Evolutionary conservation across 1,140 invertebrate species (phyloP), one percentile per base, ranked within the genome.

Genomic region (Euwallacea fornicatus): DNA sequence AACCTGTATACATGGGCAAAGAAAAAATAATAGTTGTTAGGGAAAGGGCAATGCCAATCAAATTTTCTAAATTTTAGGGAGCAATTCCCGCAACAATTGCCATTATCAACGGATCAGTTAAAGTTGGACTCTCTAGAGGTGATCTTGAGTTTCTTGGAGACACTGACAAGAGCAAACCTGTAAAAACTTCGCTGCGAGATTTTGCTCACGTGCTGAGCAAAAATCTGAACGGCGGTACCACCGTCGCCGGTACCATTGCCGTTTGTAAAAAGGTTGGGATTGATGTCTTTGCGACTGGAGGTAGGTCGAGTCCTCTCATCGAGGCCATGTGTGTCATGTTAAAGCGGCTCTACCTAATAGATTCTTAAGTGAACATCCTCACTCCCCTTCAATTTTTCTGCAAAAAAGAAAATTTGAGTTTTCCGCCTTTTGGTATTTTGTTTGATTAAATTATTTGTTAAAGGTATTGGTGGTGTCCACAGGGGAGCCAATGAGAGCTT

Each of bases 51-150:
- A 33, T 33, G 4, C 21, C 21, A 33, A 33, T 33, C 1, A 33
- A 33, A 6, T 59, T 59, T 11, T 50, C 0, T 50, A 11, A 50
- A 50, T 50, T 50, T 50, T 77, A 95, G 88, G 94, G 93, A 56
- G 93, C 88, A n/a, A 81, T 91, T n/a, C 97, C 98, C 56, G 97
- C 97, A 0, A 98, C 97, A 4, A 91, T 99, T 75, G 96, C 90
- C 6, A 89, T 99, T 53, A 75, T 99, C 3, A 83, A 91, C 76
- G 97, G 97, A 0, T 86, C 88, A 75, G 83, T 99, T 6, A 89
- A 89, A 76, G 88, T 98, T 11, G 98, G 97, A 42, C 79, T 97
- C 2, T 84, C 83, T 4, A 59, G 80, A 9, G 78, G 86, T 7
- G 86, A 94, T 76, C 79, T 98, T 0, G 79, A 86, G 76, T 78